A percentile compares a stretch with the other conserved stretches of the same genome.
These are phyloP conservation scores for Lophura swinhoii DNA, from an alignment of 2,797 vertebrate genomes.

Conservation along the genomic window DNA sequence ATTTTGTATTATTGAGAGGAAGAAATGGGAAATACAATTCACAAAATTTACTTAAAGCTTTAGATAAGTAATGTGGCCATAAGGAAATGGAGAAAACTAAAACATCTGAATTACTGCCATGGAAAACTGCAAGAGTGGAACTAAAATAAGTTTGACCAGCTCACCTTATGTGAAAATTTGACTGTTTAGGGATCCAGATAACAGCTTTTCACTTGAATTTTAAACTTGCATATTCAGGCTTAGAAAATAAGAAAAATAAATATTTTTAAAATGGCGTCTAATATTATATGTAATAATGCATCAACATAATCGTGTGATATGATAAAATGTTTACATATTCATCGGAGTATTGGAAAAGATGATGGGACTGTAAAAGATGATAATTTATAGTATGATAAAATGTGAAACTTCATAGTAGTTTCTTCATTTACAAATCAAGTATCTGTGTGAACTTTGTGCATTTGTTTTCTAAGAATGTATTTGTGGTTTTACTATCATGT, in stretches of 20 bases:
- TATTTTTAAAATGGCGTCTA: background rate
- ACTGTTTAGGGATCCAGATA: background rate
- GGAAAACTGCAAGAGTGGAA: background rate
- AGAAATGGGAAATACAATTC: background rate
- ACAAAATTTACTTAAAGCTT: background rate
- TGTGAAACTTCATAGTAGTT: background rate
- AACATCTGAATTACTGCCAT: background rate
- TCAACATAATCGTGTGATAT: background rate
- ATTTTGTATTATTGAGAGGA: background rate
- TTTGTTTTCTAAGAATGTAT: background rate
- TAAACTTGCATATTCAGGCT: background rate
- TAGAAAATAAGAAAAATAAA: background rate
- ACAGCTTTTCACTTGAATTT: background rate
- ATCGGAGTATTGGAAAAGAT: background rate
- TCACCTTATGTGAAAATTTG: background rate
- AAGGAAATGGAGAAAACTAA: background rate
- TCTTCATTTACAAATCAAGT: background rate
- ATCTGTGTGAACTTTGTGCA: background rate
- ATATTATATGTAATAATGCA: background rate
- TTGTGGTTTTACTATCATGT: background rate
- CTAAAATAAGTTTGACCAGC: background rate
- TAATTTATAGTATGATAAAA: no score
- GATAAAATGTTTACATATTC: background rate
- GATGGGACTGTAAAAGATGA: background rate
- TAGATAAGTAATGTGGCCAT: accelerated